phyloP scores from a whole-genome alignment of 2,797 vertebrate genomes.

The Hoplostethus mediterraneus region DNA sequence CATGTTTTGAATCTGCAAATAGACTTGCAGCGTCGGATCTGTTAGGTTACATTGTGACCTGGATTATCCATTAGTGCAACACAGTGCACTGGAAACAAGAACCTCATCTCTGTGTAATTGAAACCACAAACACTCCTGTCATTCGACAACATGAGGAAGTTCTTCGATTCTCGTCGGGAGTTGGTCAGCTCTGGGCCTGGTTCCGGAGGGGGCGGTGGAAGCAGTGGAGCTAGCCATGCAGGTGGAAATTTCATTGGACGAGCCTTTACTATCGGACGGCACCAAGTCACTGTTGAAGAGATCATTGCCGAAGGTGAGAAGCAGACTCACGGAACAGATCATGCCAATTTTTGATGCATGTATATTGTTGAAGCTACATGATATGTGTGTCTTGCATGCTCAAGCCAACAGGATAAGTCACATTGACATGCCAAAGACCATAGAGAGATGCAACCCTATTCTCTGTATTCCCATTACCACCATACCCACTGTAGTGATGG shows the following conservation, averaged over 20 bases:
- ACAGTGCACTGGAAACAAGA: slow-evolving; percentile 22
- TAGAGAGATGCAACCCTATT: slow-evolving; percentile 24
- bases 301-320: slow-evolving; percentile 95
- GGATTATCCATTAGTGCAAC: slow-evolving; percentile 36
- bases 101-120: slow-evolving; percentile 8
- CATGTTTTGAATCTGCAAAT: slow-evolving; percentile 41
- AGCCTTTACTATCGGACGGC: slow-evolving; percentile 91
- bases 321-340: slow-evolving; percentile 18
- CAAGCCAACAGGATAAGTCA: slow-evolving; percentile 22
- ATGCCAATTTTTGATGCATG: slow-evolving; percentile 7
- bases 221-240: slow-evolving; percentile 86
- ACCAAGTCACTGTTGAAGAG: slow-evolving; percentile 98
- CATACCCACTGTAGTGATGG: slow-evolving; percentile 40
- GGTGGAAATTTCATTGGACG: slow-evolving; percentile 95
- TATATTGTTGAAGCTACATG: background rate
- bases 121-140: slow-evolving; percentile 34
- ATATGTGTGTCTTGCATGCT: background rate
- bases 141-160: slow-evolving; percentile 93
- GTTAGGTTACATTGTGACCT: slow-evolving; percentile 17
- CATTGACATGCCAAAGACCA: slow-evolving; percentile 16
- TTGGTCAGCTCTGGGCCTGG: slow-evolving; percentile 94
- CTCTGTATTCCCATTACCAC: background rate
- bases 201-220: slow-evolving; percentile 88
- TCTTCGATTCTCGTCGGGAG: slow-evolving; percentile 97
- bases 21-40: slow-evolving; percentile 35